A percentile compares a stretch with the other conserved stretches of the same genome.
Conservation (phyloP, 2,797 vertebrate genomes). For the Platalea minor region DNA sequence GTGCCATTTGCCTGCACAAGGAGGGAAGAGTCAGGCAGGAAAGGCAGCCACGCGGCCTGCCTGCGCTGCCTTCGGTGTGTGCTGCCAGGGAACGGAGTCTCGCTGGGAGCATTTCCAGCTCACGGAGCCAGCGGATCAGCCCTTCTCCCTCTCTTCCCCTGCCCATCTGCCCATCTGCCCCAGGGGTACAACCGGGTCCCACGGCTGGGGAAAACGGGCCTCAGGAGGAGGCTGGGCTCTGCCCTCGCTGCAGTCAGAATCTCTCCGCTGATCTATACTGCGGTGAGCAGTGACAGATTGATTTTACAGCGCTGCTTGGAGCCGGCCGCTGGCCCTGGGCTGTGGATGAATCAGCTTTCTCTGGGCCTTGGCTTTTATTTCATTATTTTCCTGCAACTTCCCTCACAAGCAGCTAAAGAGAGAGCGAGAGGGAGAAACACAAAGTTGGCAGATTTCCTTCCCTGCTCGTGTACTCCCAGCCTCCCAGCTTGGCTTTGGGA, state of each 20-base stretch:
- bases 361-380: constrained; percentile 72
- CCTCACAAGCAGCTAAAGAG: constrained; percentile 49
- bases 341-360: constrained; percentile 75
- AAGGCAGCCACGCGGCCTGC: neutral
- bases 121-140: fast-evolving
- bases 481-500: constrained; percentile 13
- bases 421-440: neutral
- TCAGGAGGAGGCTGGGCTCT: constrained; percentile 16
- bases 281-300: constrained; percentile 73
- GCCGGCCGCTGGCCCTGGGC: constrained; percentile 68
- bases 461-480: neutral
- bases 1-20: neutral
- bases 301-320: constrained; percentile 73
- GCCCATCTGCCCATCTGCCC: neutral
- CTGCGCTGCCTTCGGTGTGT: neutral
- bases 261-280: constrained; percentile 65
- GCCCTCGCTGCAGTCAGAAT: constrained; percentile 56
- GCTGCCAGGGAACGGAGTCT: neutral
- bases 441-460: constrained; percentile 29
- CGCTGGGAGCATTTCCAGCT: neutral
- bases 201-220: neutral
- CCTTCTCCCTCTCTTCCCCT: neutral
- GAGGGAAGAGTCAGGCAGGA: neutral
- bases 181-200: neutral
- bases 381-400: constrained; percentile 66